Evolutionary conservation across 2,888 invertebrate species (phyloP), one percentile per base, ranked within the genome.

Genomic region (Didymodactylos carnosus): DNA sequence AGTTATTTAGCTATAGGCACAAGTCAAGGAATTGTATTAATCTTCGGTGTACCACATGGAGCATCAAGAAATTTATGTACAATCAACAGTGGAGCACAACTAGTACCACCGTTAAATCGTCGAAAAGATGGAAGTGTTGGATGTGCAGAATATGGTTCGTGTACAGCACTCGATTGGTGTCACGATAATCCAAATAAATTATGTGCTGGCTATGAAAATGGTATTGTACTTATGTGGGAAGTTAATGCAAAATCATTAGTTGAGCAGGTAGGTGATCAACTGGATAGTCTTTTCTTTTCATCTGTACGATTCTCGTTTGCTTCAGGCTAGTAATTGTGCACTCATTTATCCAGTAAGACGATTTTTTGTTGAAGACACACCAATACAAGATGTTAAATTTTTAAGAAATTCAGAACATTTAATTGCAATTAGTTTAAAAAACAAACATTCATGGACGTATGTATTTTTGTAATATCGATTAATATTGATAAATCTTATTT

Each of bases 401-500:
- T n/a, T 62, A 35, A 35, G 62, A 62, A 62, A 62, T 62, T 62
- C 62, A 8, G 62, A 62, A 62, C 62, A 62, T 62, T 62, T 62
- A 62, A 62, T 62, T 62, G 62, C 62, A 62, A 35, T 62, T 62
- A 62, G 62, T 62, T 62, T 62, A 35, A 62, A 62, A 62, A 62
- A 62, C 13, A 62, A 62, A 62, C 62, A 62, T 35, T 62, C 62
- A 10, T 62, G 62, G 62, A 62, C 62, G 62, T 62, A 62, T 14
- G 35, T n/a, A 19, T 1, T 23, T 11, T 1, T 23, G 23, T 19
- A 5, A 7, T 23, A 49, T 19, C 23, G 2, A 19, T 23, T 6
- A 4, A 49, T 19, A 23, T 2, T 16, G 7, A 49, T 23, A n/a
- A 5, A 4, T 10, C 19, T 27, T 19, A n/a, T n/a, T n/a, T n/a